Conservation (phyloP, 2,888 invertebrate species). For the Proisotoma minuta region DNA sequence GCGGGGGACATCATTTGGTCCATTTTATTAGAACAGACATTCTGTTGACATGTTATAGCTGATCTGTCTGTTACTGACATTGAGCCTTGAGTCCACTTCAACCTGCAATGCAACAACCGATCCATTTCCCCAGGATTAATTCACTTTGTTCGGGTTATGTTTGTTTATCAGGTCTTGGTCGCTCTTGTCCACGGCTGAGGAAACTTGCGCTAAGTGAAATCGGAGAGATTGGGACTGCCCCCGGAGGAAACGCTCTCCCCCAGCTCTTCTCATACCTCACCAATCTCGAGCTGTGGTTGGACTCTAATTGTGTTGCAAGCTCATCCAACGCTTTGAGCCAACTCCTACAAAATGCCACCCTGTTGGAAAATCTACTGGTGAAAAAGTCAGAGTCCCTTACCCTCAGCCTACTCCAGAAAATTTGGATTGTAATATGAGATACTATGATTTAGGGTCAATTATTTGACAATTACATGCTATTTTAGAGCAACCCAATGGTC, state of each 20-base stretch:
- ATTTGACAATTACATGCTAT: slow-evolving; percentile 10
- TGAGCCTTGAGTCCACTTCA: no score
- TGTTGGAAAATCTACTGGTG: slow-evolving; percentile 49
- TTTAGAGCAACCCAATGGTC: slow-evolving; percentile 49
- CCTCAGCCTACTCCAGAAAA: slow-evolving; percentile 46
- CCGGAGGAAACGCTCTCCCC: slow-evolving; percentile 8
- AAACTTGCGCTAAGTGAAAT: slow-evolving; percentile 50
- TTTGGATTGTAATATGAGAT: slow-evolving; percentile 47
- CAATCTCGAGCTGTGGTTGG: slow-evolving; percentile 49
- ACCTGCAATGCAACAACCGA: no score
- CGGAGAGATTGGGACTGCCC: slow-evolving; percentile 37
- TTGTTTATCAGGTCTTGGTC: slow-evolving; percentile 48
- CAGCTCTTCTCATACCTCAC: slow-evolving; percentile 28
- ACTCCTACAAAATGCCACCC: slow-evolving; percentile 46
- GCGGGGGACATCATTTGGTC: no score
- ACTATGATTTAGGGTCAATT: not conserved
- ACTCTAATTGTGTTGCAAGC: slow-evolving; percentile 44
- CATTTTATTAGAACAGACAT: no score
- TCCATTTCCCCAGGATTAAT: no score
- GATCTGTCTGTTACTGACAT: no score
- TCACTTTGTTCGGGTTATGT: not conserved
- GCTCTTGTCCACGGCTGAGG: slow-evolving; percentile 49
- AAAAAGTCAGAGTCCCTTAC: slow-evolving; percentile 48
- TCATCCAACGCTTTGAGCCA: slow-evolving; percentile 46
- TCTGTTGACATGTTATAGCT: no score